phyloP scores from a whole-genome alignment of 2,888 invertebrate species.

The Buathra laborator region DNA sequence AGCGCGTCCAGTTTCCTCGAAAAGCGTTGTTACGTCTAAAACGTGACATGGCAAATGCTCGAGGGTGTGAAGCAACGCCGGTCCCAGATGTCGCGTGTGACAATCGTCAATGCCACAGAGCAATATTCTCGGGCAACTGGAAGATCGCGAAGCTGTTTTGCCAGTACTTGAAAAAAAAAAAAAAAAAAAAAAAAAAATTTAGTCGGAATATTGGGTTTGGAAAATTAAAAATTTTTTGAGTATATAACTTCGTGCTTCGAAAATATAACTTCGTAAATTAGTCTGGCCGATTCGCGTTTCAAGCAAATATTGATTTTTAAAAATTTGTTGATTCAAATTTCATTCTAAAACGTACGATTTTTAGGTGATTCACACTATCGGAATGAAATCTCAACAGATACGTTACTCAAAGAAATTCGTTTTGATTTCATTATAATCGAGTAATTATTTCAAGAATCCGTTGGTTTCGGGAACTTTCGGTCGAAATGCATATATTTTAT shows the following conservation, averaged over 20 bases:
- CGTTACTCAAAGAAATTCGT: too few species aligned
- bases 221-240: neutral
- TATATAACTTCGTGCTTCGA: too few species aligned
- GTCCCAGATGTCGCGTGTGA: slow-evolving; percentile 89
- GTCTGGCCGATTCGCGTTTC: too few species aligned
- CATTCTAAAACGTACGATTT: too few species aligned
- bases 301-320: too few species aligned
- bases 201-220: neutral
- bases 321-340: too few species aligned
- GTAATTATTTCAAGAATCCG: too few species aligned
- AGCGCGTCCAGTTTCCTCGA: slow-evolving; percentile 88
- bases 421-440: too few species aligned
- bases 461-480: too few species aligned
- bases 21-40: slow-evolving; percentile 89
- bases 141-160: slow-evolving; percentile 76
- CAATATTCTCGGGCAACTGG: slow-evolving; percentile 85
- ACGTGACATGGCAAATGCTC: slow-evolving; percentile 91
- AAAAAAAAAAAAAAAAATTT: slow-evolving; percentile 43
- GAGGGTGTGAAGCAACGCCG: slow-evolving; percentile 91
- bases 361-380: too few species aligned
- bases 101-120: slow-evolving; percentile 86
- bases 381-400: too few species aligned
- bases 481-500: neutral
- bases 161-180: slow-evolving; percentile 71
- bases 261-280: too few species aligned